Conservation (phyloP, 53 echinoderm and acorn worm genomes). For the Echinometra lucunter region DNA sequence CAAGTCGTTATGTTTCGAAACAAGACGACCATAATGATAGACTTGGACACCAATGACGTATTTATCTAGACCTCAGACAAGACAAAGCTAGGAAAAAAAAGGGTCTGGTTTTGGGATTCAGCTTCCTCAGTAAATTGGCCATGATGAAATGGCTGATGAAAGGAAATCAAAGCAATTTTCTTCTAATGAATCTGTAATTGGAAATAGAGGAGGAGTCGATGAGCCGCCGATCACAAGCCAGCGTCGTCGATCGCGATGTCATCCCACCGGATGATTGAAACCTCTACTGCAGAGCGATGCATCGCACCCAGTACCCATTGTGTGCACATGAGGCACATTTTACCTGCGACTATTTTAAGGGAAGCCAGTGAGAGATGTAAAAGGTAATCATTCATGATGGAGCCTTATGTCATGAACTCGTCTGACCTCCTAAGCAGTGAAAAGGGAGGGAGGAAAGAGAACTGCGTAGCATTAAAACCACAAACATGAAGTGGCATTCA, state of each 20-base stretch:
- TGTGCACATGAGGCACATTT: slow-evolving; percentile 37
- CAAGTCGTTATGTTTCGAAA: not conserved
- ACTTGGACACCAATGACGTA: not conserved
- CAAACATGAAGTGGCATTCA: slow-evolving; percentile 37
- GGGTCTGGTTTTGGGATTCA: slow-evolving; percentile 47
- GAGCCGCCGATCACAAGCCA: slow-evolving; percentile 5
- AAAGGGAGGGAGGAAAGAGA: not conserved
- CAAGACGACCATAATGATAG: not conserved
- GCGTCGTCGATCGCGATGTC: not conserved
- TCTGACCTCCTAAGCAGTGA: slow-evolving; percentile 2
- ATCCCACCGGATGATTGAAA: slow-evolving; percentile 26
- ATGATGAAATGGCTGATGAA: slow-evolving; percentile 60
- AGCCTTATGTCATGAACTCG: slow-evolving; percentile 29
- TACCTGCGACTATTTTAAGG: slow-evolving; percentile 18
- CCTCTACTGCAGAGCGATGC: not conserved
- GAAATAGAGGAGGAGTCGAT: slow-evolving; percentile 41
- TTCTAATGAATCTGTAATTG: slow-evolving; percentile 67
- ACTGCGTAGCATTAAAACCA: not conserved
- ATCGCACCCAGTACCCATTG: not conserved
- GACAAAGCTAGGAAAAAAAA: slow-evolving; percentile 1
- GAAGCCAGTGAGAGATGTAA: not conserved
- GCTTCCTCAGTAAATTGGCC: slow-evolving; percentile 29
- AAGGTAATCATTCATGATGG: slow-evolving; percentile 43
- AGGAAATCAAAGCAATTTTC: slow-evolving; percentile 66
- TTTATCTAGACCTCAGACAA: not conserved